phyloP scores from a whole-genome alignment of 2,797 vertebrate species.

The Melanotaenia parkinsoni region DNA sequence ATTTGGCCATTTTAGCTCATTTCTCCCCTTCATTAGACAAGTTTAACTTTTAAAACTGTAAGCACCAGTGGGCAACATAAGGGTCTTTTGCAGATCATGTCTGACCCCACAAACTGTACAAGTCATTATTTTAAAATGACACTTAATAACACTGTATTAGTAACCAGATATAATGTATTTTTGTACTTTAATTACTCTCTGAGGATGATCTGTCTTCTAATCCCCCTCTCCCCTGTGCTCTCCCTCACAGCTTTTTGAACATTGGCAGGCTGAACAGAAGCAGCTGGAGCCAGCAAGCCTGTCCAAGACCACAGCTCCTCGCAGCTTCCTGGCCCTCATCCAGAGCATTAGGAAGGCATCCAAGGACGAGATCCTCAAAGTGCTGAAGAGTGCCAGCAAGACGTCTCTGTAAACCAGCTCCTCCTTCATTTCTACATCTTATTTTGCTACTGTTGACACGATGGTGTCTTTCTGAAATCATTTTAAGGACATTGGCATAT shows the following conservation, averaged over 20 bases:
- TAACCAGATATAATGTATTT: constrained; percentile 49
- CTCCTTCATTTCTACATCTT: constrained; percentile 23
- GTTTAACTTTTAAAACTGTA: background rate
- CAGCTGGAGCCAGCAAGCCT: constrained; percentile 89
- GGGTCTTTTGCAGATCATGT: background rate
- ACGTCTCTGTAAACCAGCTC: constrained; percentile 87
- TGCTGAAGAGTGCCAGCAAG: constrained; percentile 89
- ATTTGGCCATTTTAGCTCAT: too few species aligned
- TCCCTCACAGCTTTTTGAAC: constrained; percentile 86
- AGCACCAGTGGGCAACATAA: background rate
- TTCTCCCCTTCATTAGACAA: background rate
- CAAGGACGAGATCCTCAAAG: constrained; percentile 90
- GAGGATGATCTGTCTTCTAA: constrained; percentile 47
- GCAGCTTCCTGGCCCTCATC: constrained; percentile 91
- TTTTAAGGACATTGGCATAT: background rate
- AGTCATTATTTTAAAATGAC: constrained; percentile 20
- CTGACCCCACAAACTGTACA: background rate
- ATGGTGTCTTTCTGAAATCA: constrained; percentile 3
- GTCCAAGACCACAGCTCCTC: constrained; percentile 86
- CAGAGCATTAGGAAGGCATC: constrained; percentile 89
- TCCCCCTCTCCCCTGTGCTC: constrained; percentile 30
- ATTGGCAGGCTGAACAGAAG: constrained; percentile 86
- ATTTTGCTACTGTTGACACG: constrained; percentile 11
- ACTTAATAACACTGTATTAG: constrained; percentile 17
- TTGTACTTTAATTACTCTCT: constrained; percentile 32